Percentiles rank a stretch among this genome's conserved stretches.
These are phyloP conservation scores for Hirudo medicinalis DNA, from an alignment of 1,140 invertebrate species.

Conservation along the genomic window DNA sequence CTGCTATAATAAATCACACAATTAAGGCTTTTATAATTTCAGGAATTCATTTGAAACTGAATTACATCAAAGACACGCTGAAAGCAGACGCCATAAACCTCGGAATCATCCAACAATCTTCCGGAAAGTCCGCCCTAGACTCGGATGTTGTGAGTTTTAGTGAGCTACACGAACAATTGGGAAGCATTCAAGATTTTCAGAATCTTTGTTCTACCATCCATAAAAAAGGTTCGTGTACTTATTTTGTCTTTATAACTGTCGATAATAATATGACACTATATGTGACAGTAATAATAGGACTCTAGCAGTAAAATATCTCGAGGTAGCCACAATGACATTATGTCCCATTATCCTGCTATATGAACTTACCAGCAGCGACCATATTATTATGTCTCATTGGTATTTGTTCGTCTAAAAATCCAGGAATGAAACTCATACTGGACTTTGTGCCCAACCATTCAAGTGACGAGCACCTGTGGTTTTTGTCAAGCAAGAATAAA, in stretches of 20 bases:
- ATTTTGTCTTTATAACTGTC: no score
- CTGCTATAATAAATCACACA: no score
- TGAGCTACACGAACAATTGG: slow-evolving; percentile 57
- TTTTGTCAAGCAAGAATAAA: slow-evolving; percentile 50
- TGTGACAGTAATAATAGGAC: neutral
- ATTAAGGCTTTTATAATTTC: no score
- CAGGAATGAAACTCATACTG: slow-evolving; percentile 42
- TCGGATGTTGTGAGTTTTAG: slow-evolving; percentile 60
- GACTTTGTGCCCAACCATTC: slow-evolving; percentile 78
- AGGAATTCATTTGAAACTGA: slow-evolving; percentile 40
- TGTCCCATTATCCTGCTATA: no score
- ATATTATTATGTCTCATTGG: no score
- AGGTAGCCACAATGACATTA: neutral
- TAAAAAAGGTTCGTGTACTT: slow-evolving; percentile 31
- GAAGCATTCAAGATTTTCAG: slow-evolving; percentile 58
- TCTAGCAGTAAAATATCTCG: neutral
- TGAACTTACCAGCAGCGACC: no score
- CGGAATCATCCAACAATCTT: slow-evolving; percentile 55
- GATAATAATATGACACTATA: no score
- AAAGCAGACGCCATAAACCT: slow-evolving; percentile 57
- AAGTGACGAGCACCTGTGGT: slow-evolving; percentile 65
- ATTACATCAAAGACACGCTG: slow-evolving; percentile 47
- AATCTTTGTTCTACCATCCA: slow-evolving; percentile 42
- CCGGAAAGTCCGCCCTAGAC: slow-evolving; percentile 51
- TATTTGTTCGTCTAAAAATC: neutral